Conservation (phyloP, 2,888 invertebrate genomes). For the Neoitamus cyanurus region DNA sequence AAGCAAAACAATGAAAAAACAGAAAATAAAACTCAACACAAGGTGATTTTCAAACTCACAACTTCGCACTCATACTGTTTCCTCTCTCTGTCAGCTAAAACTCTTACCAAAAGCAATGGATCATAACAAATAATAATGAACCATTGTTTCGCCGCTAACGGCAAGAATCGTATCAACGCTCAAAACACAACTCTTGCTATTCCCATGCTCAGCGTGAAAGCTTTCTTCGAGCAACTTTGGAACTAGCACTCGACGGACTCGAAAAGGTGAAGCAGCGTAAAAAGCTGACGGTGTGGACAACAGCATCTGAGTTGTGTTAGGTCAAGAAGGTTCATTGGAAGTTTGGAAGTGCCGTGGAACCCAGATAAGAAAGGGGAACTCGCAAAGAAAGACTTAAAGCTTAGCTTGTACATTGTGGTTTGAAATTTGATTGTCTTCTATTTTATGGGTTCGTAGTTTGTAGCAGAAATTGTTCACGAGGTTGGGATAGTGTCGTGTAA, state of each 20-base stretch:
- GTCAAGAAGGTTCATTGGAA: slow-evolving; percentile 25
- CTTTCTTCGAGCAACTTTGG: not conserved
- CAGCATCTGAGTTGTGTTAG: not conserved
- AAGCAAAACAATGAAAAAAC: too few species aligned
- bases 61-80: too few species aligned
- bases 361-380: not conserved
- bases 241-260: not conserved
- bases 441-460: not conserved
- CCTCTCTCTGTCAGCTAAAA: too few species aligned
- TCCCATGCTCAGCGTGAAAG: not conserved
- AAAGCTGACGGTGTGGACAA: not conserved
- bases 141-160: too few species aligned
- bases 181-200: not conserved
- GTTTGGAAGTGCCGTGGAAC: not conserved
- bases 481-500: too few species aligned
- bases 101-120: too few species aligned
- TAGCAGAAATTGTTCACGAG: too few species aligned
- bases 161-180: not conserved
- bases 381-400: not conserved
- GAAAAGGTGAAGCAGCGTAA: not conserved
- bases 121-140: too few species aligned
- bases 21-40: too few species aligned
- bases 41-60: too few species aligned
- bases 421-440: not conserved
- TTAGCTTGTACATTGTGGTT: not conserved